Evolutionary conservation across 2,113 vertebrate species (phyloP), one percentile per base, ranked within the genome.

Genomic region (Struthio camelus): DNA sequence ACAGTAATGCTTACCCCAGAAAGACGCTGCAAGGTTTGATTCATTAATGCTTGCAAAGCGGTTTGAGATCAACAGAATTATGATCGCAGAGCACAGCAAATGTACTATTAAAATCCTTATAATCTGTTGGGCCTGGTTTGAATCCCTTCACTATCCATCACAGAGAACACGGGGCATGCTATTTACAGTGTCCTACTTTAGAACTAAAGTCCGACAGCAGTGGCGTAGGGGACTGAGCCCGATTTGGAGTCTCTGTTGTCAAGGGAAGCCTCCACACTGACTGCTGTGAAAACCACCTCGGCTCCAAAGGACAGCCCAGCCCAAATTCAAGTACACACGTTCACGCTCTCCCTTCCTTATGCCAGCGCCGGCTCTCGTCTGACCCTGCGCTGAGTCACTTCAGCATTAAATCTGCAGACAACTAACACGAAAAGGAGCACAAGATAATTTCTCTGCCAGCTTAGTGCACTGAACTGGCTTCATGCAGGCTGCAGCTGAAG

Each of bases 201-300:
- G 11, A 58, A 18, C n/a, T n/a, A n/a, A 65, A 59, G 38, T 22
- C 56, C 32, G 11, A 32, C 28, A 61, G 27, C 12, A 11, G 34
- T 38, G 50, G 50, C 0, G 0, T 8, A 53, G 42, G 53, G n/a
- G 34, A n/a, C 16, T 10, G 32, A 54, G 46, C n/a, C 59, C 1
- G 0, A 3, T 32, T 38, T 0, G 2, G 46, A 1, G 0, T 40
- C 59, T 48, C 17, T 11, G 32, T 38, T 51, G 34, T 24, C 50
- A 13, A 27, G 36, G 18, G 50, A 16, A 82, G 19, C n/a, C 24
- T 3, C 0, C 14, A 53, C 53, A n/a, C 32, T 56, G 51, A 46
- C n/a, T 50, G 79, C 59, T 50, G 67, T 3, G 0, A 58, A 75
- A 92, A 19, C 22, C 30, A 17, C n/a, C 18, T 32, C 40, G 0